Percentiles rank a stretch among this genome's conserved stretches.
These are phyloP conservation scores for Perdix hodgsoniae DNA, from an alignment of 2,797 vertebrate species.

Conservation along the genomic window DNA sequence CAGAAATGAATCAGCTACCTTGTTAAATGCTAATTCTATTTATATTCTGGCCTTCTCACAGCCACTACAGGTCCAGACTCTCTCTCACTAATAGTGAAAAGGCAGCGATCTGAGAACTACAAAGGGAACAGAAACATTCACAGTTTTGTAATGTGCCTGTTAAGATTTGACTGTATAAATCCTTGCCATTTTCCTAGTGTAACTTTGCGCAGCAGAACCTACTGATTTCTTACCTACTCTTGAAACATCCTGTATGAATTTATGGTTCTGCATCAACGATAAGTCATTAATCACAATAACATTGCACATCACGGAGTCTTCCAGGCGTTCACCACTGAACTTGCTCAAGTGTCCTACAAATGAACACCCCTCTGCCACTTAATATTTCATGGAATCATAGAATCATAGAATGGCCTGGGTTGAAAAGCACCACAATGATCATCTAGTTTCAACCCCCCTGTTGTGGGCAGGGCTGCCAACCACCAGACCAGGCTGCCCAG, in stretches of 20 bases:
- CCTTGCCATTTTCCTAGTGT: background rate
- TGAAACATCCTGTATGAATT: background rate
- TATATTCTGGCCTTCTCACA: background rate
- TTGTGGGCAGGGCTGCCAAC: too few relatives aligned
- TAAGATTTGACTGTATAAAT: background rate
- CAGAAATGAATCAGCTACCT: background rate
- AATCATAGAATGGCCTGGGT: too few relatives aligned
- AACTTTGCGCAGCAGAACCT: background rate
- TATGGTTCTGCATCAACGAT: slow-evolving; percentile 36
- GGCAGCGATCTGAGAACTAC: background rate
- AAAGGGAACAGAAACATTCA: background rate
- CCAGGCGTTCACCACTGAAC: slow-evolving; percentile 2
- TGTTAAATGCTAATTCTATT: background rate
- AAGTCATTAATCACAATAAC: slow-evolving; percentile 51
- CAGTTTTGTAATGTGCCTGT: background rate
- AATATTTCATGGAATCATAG: background rate
- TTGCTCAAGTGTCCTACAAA: background rate
- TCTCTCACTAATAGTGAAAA: background rate
- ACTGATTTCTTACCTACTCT: background rate
- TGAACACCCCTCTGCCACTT: background rate
- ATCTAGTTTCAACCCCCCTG: too few relatives aligned
- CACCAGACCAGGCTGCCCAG: too few relatives aligned
- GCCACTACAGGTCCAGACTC: background rate
- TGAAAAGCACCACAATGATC: too few relatives aligned
- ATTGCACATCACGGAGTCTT: slow-evolving; percentile 4